phyloP scores from a whole-genome alignment of 2,113 vertebrate genomes.

The Eurypyga helias region DNA sequence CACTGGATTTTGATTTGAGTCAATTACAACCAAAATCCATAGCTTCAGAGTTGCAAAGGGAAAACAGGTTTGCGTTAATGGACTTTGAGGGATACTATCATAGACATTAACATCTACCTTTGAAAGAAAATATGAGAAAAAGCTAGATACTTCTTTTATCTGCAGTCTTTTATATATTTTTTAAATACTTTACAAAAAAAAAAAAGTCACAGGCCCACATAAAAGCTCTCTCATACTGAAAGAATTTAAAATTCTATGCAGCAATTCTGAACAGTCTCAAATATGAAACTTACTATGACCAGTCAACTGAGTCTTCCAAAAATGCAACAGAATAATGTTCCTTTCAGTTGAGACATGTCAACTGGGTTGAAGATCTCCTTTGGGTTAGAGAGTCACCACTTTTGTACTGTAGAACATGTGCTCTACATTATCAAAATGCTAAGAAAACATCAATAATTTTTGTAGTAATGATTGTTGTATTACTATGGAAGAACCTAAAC shows the following conservation, averaged over 20 bases:
- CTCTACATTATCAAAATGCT: background rate
- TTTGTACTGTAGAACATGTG: background rate
- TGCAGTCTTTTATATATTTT: background rate
- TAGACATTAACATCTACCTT: background rate
- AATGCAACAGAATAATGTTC: background rate
- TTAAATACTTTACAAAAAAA: background rate
- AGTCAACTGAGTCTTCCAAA: background rate
- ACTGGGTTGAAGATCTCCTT: no score
- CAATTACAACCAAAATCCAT: background rate
- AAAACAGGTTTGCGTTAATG: background rate
- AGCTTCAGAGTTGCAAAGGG: background rate
- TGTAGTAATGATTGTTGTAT: background rate
- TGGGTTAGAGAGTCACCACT: background rate
- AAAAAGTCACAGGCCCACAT: background rate
- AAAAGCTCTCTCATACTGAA: background rate
- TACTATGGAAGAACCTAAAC: background rate
- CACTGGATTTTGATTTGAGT: background rate
- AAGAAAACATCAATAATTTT: background rate
- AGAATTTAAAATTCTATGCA: background rate
- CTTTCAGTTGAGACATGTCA: background rate
- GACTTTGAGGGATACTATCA: background rate
- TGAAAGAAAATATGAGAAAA: background rate
- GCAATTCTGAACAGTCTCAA: background rate
- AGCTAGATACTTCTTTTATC: background rate
- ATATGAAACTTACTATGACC: background rate